phyloP scores from a whole-genome alignment of 2,888 invertebrate genomes.

The Drosophila fungiperda region DNA sequence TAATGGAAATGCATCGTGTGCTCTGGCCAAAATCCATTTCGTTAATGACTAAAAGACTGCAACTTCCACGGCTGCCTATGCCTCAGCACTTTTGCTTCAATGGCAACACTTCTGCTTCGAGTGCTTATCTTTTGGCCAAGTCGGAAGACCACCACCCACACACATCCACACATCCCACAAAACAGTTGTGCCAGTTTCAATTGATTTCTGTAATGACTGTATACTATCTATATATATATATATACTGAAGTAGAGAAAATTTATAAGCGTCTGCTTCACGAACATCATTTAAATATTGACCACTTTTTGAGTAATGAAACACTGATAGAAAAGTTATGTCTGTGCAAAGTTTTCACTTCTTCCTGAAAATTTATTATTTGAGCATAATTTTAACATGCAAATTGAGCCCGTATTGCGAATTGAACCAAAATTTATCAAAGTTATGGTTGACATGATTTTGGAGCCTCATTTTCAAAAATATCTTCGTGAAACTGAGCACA shows the following conservation, averaged over 20 bases:
- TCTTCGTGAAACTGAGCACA: not conserved
- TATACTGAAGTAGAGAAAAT: not conserved
- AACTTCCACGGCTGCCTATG: not conserved
- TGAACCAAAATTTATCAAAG: not conserved
- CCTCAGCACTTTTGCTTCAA: conserved; percentile 2
- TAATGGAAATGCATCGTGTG: conserved; percentile 61
- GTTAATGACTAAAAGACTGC: conserved; percentile 58
- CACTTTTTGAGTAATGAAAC: not conserved
- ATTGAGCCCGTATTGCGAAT: not conserved
- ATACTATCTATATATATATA: not conserved
- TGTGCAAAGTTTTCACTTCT: not conserved
- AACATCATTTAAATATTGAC: not conserved
- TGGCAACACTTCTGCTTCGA: conserved; percentile 7
- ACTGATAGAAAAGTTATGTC: not conserved
- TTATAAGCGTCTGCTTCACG: not conserved
- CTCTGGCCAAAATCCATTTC: conserved; percentile 62
- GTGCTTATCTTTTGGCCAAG: not conserved
- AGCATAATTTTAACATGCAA: not conserved
- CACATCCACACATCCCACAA: conserved; percentile 2
- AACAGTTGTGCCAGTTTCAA: conserved; percentile 43
- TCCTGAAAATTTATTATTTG: not conserved
- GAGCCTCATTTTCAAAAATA: not conserved
- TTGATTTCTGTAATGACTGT: not conserved
- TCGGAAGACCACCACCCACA: not conserved
- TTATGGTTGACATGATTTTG: not conserved